phyloP scores from a whole-genome alignment of 2,888 invertebrate genomes.

The Lingula anatina region DNA sequence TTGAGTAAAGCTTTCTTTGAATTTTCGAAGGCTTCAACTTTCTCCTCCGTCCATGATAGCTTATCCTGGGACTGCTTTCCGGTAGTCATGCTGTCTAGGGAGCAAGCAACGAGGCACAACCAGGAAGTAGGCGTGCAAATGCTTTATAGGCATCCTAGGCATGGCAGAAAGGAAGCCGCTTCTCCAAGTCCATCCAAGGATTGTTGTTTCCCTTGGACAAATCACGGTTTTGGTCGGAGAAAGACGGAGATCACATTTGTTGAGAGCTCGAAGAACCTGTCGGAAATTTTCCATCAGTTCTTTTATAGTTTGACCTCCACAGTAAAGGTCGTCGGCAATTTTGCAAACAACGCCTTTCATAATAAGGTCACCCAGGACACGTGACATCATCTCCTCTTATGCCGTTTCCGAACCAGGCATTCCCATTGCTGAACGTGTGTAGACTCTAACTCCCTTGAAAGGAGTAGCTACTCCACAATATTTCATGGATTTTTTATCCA shows the following conservation, averaged over 20 bases:
- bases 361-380: constrained; percentile 15
- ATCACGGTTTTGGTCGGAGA: constrained; percentile 16
- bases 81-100: no score
- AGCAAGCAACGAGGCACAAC: constrained; percentile 4
- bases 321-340: constrained; percentile 20
- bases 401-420: constrained; percentile 1
- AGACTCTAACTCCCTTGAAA: constrained; percentile 5
- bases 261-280: constrained; percentile 10
- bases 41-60: constrained; percentile 6
- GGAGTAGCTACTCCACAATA: constrained; percentile 5
- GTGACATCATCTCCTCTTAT: constrained; percentile 13
- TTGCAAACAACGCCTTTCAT: constrained; percentile 15
- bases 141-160: constrained; percentile 17
- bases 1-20: constrained; percentile 3
- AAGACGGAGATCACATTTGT: constrained; percentile 6
- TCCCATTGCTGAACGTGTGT: constrained; percentile 7
- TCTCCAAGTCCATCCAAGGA: constrained; percentile 17
- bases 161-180: constrained; percentile 14
- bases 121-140: constrained; percentile 10
- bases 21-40: constrained; percentile 2
- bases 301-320: constrained; percentile 14
- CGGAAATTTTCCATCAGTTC: constrained; percentile 11
- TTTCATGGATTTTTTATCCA: constrained; percentile 2
- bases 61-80: constrained; percentile 8
- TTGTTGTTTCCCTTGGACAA: constrained; percentile 9